A percentile compares a stretch with the other conserved stretches of the same genome.
Evolutionary conservation across 2,797 vertebrate species (phyloP).

Genomic region (Enteromius treurensis): DNA sequence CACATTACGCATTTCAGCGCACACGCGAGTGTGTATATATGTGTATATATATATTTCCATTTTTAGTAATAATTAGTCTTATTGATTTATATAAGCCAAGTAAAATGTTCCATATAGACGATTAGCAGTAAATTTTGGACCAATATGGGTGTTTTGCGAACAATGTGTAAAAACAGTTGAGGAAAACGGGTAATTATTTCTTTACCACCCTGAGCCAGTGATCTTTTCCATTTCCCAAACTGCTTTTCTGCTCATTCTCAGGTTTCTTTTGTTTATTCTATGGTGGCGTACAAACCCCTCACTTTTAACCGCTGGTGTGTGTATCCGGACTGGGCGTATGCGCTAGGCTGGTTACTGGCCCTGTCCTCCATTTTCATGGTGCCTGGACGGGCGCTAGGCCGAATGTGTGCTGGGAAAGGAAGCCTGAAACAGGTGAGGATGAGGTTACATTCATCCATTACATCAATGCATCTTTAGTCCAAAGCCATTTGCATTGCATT

Average conservation of each 20-base stretch:
- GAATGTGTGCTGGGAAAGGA: conserved; percentile 32
- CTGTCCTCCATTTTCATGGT: conserved; percentile 76
- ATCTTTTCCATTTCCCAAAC: neutral
- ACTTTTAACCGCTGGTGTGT: conserved; percentile 68
- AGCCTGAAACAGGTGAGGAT: conserved; percentile 52
- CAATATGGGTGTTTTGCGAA: neutral
- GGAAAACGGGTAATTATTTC: neutral
- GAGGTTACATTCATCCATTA: neutral
- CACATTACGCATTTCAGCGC: no score
- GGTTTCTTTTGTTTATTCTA: conserved; percentile 73
- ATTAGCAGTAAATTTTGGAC: neutral
- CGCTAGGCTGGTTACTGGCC: conserved; percentile 76
- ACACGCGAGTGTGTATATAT: no score
- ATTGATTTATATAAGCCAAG: neutral
- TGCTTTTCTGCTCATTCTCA: neutral
- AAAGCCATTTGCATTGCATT: neutral
- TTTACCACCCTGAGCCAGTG: neutral
- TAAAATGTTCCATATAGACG: neutral
- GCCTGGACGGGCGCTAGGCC: conserved; percentile 58
- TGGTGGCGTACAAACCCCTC: conserved; percentile 76
- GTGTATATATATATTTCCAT: neutral
- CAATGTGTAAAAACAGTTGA: neutral
- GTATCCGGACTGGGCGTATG: conserved; percentile 75
- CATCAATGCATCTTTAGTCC: neutral
- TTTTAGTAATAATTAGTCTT: neutral